Evolutionary conservation across 2,888 invertebrate species (phyloP).

Genomic region (Alcis repandata): DNA sequence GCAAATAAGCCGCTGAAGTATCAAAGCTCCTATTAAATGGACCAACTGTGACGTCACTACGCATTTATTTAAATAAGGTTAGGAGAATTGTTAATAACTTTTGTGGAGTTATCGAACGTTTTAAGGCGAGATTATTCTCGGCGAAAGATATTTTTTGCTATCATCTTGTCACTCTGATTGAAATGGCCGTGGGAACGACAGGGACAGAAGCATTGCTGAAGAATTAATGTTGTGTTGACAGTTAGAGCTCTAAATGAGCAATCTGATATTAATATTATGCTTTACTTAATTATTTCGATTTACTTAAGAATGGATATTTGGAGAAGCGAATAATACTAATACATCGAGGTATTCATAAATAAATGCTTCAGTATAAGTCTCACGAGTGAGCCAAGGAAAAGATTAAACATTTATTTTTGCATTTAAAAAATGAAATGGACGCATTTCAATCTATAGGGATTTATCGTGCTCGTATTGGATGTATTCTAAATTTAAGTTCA

Average conservation of each 20-base stretch:
- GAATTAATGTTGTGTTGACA: not conserved
- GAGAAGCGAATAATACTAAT: not conserved
- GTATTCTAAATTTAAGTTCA: too few species aligned
- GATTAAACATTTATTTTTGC: too few species aligned
- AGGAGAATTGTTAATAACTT: not conserved
- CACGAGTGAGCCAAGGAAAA: too few species aligned
- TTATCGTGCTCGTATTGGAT: too few species aligned
- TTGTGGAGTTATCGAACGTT: not conserved
- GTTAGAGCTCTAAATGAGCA: not conserved
- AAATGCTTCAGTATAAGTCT: not conserved
- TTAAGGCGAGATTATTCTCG: not conserved
- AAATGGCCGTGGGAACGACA: not conserved
- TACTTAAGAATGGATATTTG: not conserved
- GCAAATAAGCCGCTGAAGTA: slow-evolving; percentile 48
- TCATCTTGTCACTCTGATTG: not conserved
- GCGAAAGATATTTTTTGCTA: not conserved
- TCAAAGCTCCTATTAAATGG: slow-evolving; percentile 44
- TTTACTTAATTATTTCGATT: not conserved
- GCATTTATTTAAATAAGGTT: slow-evolving; percentile 3
- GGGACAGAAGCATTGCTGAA: not conserved
- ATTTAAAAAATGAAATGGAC: too few species aligned
- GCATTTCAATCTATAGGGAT: too few species aligned
- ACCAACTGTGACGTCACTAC: slow-evolving; percentile 31
- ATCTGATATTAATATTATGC: not conserved
- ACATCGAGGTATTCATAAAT: not conserved